Conservation (phyloP, 2,113 vertebrate species). For the Paedocypris sp. region DNA sequence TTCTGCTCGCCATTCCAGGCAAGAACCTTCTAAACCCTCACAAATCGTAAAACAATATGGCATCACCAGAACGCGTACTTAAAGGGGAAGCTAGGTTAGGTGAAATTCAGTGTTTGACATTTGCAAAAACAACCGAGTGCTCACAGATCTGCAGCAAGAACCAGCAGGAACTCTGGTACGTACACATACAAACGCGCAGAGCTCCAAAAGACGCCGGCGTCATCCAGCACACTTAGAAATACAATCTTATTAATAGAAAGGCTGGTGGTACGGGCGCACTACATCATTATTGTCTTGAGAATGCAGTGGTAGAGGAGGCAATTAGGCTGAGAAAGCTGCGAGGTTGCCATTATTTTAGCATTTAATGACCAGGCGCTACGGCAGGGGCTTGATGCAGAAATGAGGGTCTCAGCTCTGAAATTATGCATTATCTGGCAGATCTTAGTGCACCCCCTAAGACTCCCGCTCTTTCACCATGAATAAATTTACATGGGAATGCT, state of each 20-base stretch:
- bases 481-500: slow-evolving; percentile 68
- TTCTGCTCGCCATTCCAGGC: too few relatives aligned
- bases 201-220: slow-evolving; percentile 38
- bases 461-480: slow-evolving; percentile 53
- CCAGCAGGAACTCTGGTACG: slow-evolving; percentile 37
- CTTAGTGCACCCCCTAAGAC: slow-evolving; percentile 50
- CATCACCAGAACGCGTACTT: too few relatives aligned
- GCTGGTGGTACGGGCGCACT: slow-evolving; percentile 53
- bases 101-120: too few relatives aligned
- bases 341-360: slow-evolving; percentile 69
- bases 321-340: slow-evolving; percentile 64
- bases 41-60: too few relatives aligned
- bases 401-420: slow-evolving; percentile 63
- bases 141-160: slow-evolving; percentile 39
- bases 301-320: slow-evolving; percentile 59
- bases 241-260: slow-evolving; percentile 59
- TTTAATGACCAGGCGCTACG: slow-evolving; percentile 69
- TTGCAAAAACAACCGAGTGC: too few relatives aligned
- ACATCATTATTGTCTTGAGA: slow-evolving; percentile 63
- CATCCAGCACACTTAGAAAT: slow-evolving; percentile 55
- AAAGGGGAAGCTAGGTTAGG: too few relatives aligned
- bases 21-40: too few relatives aligned
- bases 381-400: slow-evolving; percentile 59
- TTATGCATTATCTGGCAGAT: slow-evolving; percentile 69
- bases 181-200: slow-evolving; percentile 19